A percentile compares a stretch with the other conserved stretches of the same genome.
Conservation (phyloP, 1,140 invertebrate genomes). For the Euschistus heros region DNA sequence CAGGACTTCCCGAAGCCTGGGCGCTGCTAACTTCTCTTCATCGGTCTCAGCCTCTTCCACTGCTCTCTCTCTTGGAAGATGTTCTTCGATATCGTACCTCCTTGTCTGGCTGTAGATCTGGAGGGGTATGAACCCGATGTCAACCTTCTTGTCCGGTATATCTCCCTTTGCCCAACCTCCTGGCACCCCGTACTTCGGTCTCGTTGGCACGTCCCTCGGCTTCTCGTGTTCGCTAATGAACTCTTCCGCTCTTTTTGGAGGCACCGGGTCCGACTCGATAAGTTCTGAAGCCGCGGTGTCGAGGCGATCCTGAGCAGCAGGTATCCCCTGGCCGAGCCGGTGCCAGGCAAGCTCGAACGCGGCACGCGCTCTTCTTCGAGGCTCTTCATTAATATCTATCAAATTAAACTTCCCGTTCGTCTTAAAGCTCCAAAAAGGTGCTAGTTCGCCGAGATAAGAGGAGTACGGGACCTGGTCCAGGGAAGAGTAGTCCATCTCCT, state of each 20-base stretch:
- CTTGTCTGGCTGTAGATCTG: conserved; percentile 54
- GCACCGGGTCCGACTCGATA: neutral
- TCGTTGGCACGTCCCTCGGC: conserved; percentile 37
- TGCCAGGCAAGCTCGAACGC: neutral
- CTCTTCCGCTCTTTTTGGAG: neutral
- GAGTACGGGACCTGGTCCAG: neutral
- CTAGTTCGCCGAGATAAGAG: neutral
- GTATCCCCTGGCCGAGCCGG: neutral
- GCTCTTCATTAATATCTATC: neutral
- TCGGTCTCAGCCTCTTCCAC: conserved; percentile 42
- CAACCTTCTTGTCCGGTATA: conserved; percentile 32
- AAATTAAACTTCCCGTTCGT: neutral
- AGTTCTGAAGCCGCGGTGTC: neutral
- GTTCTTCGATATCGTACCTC: conserved; percentile 46
- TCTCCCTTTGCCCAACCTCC: conserved; percentile 40
- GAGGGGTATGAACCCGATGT: conserved; percentile 49
- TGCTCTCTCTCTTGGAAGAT: conserved; percentile 46
- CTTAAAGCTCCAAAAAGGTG: neutral
- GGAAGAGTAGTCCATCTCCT: neutral
- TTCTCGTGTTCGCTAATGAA: conserved; percentile 37
- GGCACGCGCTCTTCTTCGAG: neutral
- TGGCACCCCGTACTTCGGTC: conserved; percentile 40
- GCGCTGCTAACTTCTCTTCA: conserved; percentile 48
- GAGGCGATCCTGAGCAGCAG: neutral
- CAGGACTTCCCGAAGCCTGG: conserved; percentile 50